Evolutionary conservation across 2,888 invertebrate genomes (phyloP).

Genomic region (Tridacna gigas): DNA sequence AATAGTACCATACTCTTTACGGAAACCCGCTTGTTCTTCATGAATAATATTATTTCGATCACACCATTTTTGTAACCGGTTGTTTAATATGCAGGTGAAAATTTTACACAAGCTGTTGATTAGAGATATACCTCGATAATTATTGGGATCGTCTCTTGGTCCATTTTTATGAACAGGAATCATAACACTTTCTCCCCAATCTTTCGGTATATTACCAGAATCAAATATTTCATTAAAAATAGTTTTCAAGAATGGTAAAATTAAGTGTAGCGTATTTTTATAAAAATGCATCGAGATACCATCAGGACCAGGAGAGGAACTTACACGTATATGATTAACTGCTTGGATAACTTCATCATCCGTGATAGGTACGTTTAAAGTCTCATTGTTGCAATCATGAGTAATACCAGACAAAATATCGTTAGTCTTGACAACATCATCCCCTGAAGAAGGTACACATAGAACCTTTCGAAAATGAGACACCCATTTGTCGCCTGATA

Average conservation of each 20-base stretch:
- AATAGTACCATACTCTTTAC: background rate
- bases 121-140: no score
- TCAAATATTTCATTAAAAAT: constrained; percentile 6
- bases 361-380: background rate
- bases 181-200: no score
- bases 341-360: background rate
- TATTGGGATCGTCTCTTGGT: no score
- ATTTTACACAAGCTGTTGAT: background rate
- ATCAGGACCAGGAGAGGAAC: background rate
- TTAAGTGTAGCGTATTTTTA: background rate
- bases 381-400: background rate
- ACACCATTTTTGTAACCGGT: background rate
- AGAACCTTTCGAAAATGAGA: background rate
- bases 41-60: no score
- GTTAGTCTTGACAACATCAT: background rate
- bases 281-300: background rate
- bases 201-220: no score
- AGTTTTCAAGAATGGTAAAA: background rate
- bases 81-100: background rate
- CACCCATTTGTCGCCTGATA: background rate
- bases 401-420: background rate
- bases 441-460: background rate
- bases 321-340: background rate
- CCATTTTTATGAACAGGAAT: background rate
- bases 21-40: background rate